Conservation (phyloP, 23 tunicate species). For the Trididemnum clinides region DNA sequence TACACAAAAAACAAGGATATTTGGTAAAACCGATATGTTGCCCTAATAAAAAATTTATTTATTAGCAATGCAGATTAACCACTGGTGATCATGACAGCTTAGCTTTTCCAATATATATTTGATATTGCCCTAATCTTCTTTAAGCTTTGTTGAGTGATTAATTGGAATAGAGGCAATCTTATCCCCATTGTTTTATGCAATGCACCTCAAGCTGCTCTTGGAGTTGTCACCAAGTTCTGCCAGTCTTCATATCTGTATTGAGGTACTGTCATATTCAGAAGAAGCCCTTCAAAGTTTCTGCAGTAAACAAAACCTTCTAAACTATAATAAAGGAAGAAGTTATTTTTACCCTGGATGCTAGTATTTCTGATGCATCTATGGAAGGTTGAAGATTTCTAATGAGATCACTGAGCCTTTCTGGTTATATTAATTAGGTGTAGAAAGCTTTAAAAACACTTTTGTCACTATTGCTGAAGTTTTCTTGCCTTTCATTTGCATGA, state of each 20-base stretch:
- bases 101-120: background rate
- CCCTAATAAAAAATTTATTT: background rate
- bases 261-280: no score
- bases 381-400: background rate
- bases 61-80: background rate
- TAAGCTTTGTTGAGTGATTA: no score
- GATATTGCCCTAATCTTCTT: background rate
- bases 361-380: background rate
- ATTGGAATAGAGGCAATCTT: no score
- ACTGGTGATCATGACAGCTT: background rate
- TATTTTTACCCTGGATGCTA: background rate
- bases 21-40: background rate
- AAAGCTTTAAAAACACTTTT: background rate
- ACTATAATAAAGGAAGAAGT: background rate
- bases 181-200: no score
- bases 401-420: background rate
- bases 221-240: no score
- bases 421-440: background rate
- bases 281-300: no score
- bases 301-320: no score
- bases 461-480: background rate
- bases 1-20: background rate
- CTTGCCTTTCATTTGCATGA: background rate
- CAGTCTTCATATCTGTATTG: no score
- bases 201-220: no score